Conservation (phyloP, 2,113 vertebrate species). For the Salvelinus fontinalis region DNA sequence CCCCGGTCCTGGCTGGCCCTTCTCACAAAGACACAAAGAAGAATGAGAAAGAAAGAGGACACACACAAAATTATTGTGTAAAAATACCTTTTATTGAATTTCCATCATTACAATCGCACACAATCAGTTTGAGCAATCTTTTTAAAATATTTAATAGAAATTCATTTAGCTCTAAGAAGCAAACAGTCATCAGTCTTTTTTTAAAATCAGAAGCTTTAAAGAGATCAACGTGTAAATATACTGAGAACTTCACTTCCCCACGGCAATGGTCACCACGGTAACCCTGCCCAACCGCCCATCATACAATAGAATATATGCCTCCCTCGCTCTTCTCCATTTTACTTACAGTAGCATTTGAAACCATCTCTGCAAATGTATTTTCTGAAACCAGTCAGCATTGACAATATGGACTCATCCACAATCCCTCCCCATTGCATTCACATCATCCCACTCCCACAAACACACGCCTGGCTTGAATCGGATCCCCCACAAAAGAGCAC, state of each 20-base stretch:
- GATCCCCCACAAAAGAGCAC: background rate
- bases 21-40: background rate
- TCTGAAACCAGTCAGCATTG: background rate
- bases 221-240: slow-evolving; percentile 44
- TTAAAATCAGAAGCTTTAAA: slow-evolving; percentile 53
- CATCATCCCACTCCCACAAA: background rate
- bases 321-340: slow-evolving; percentile 26
- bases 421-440: background rate
- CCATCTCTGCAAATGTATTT: too few species aligned
- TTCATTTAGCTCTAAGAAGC: slow-evolving; percentile 63
- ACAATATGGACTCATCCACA: background rate
- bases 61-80: slow-evolving; percentile 53
- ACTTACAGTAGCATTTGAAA: too few species aligned
- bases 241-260: slow-evolving; percentile 64
- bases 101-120: slow-evolving; percentile 71
- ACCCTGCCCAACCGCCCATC: slow-evolving; percentile 15
- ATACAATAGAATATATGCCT: slow-evolving; percentile 1
- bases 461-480: background rate
- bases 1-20: background rate
- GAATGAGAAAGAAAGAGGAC: background rate
- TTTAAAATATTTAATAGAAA: slow-evolving; percentile 66
- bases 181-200: slow-evolving; percentile 74
- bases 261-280: background rate
- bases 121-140: slow-evolving; percentile 67
- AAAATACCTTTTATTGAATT: slow-evolving; percentile 76